Base-by-base conservation (phyloP, 2,113 vertebrate species). In the Grammomys dolichurus region DNA sequence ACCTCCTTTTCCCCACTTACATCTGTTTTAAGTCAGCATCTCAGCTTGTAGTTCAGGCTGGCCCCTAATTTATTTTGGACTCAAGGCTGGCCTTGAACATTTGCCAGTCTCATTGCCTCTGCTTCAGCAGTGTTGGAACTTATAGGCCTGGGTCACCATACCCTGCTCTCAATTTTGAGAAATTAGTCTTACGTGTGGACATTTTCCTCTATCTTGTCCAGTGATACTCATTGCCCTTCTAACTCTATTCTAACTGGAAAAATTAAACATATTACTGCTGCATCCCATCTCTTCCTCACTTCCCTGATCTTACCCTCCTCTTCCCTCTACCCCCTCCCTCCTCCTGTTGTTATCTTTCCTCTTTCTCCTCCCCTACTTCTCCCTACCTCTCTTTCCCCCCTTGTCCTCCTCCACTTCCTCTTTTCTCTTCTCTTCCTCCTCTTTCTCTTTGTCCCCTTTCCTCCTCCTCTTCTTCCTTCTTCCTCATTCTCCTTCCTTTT, bases 251-350 rank as follows among this genome's bases (percentile, higher is more conserved):
- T 63, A 24, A 14, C 40, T 65, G 26, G 3, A 31, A 13, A 46
- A 84, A 85, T 65, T 65, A 8, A 46, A 2, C n/a, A 28, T 63
- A 46, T 28, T 11, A 31, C 58, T 11, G 40, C n/a, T 63, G 81
- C 46, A 31, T 31, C 14, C n/a, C 7, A 10, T 43, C 7, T 63
- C 22, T 60, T 43, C n/a, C 26, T 63, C 10, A 26, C 54, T 36
- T 43, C n/a, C 22, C 33, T 54, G 31, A 13, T 33, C 67, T 69
- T 69, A 1, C 12, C 9, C 54, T 20, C n/a, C 22, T 8, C 8
- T 48, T 48, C 1, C 7, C 63, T 43, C 22, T 65, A 36, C 17
- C 36, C 17, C 17, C 7, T 1, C 3, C 5, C 0, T 51, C 22
- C 3, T 20, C 43, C 63, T 54, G 7, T 8, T 46, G 5, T 63